phyloP scores from a whole-genome alignment of 2,113 vertebrate species.

The Atlantisia rogersi region DNA sequence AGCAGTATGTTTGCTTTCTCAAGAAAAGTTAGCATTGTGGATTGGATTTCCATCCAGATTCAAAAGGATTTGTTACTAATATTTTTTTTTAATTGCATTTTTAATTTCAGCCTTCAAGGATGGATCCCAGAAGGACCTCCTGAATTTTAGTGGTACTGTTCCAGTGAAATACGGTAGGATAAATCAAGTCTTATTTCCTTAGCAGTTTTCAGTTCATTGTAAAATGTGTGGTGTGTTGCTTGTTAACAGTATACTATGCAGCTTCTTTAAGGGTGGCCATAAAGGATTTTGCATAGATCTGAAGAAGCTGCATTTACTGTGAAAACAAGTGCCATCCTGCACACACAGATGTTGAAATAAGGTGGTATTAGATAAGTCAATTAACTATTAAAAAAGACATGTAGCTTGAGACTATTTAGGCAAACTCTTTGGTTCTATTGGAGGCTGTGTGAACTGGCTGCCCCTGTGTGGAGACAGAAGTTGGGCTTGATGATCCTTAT shows the following conservation, averaged over 20 bases:
- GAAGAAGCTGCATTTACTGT: background rate
- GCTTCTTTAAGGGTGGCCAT: background rate
- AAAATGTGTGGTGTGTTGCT: background rate
- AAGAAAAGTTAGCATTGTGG: background rate
- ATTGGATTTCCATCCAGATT: background rate
- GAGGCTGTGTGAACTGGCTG: background rate
- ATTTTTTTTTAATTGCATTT: background rate
- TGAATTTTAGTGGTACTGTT: conserved; percentile 89
- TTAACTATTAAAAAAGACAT: background rate
- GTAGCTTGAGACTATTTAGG: rapidly evolving
- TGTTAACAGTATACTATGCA: background rate
- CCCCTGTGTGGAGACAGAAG: no score
- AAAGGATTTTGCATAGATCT: background rate
- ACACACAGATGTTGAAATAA: background rate
- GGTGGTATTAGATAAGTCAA: background rate
- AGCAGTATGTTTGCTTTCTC: background rate
- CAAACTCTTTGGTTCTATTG: background rate
- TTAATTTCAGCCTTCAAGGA: conserved; percentile 88
- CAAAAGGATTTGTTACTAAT: background rate
- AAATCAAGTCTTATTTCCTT: background rate
- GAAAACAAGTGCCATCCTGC: background rate
- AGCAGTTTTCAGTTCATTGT: background rate
- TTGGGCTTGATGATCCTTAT: no score
- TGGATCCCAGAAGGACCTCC: conserved; percentile 89
- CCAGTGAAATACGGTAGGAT: conserved; percentile 87